Base-by-base conservation (phyloP, 53 echinoderm and acorn worm species). In the Luidia sarsii region DNA sequence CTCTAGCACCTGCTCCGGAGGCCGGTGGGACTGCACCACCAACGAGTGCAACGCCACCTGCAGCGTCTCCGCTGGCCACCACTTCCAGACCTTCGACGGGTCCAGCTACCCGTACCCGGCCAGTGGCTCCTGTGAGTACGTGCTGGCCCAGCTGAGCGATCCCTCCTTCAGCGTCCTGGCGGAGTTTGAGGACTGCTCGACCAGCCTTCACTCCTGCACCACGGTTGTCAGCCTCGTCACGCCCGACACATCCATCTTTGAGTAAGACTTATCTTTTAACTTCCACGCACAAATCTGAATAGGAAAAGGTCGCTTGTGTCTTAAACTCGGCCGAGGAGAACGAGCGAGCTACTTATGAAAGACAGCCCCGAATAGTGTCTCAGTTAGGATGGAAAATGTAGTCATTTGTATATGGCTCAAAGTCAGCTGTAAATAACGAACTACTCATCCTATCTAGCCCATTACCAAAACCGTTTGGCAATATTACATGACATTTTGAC, bases 1-100 rank as follows among this genome's bases (percentile, higher is more conserved):
- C n/a, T n/a, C n/a, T n/a, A 91, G 91, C 50, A 57, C 34, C n/a
- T 91, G 91, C 57, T 33, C 80, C 29, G 80, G 83, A 19, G 87
- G 71, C 18, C 41, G n/a, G 11, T 91, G 91, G 87, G 38, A 70
- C 5, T 91, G 91, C 38, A 49, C 38, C 4, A 21, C 15, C 9
- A 53, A 55, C 37, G 49, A 39, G 20, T 91, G 91, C 51, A 70
- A 30, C n/a, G 52, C 64, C 15, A 64, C 54, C 2, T 87, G 87
- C 46, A 57, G 70, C 25, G 46, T 88, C 7, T 87, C 71, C 4
- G 84, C 80, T 7, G 87, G 87, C 0, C 64, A 84, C 27, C 57
- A 61, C 48, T 91, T 65, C 81, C 61, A 38, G 30, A 91, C 91
- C 6, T 91, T 91, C 46, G 91, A 91, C 49, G 83, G 73, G n/a